Conservation (phyloP, 2,113 vertebrate genomes). For the Psittacara wagleri region DNA sequence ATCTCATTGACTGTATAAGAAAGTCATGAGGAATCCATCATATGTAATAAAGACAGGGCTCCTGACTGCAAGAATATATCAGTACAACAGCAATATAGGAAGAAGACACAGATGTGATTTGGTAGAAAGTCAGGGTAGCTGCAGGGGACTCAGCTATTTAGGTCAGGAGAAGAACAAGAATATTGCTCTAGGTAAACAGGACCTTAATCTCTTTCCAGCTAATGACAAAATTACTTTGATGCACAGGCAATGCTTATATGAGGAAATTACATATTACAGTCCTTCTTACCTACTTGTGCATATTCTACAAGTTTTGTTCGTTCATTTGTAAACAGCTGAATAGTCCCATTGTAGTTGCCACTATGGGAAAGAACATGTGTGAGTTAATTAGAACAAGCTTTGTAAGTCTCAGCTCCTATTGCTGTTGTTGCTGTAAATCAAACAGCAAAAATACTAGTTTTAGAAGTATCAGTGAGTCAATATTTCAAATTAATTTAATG, state of each 20-base stretch:
- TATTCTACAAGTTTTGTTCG: not conserved
- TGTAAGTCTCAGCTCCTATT: not conserved
- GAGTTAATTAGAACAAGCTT: constrained; percentile 11
- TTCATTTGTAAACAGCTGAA: not conserved
- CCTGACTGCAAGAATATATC: not conserved
- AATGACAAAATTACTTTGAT: not conserved
- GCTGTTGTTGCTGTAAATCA: not conserved
- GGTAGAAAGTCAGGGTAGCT: not conserved
- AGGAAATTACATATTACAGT: not conserved
- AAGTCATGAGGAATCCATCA: not conserved
- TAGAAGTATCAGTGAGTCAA: not conserved
- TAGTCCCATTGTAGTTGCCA: not conserved
- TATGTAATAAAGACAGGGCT: not conserved
- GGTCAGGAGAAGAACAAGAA: not conserved
- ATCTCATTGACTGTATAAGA: not conserved
- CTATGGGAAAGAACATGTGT: not conserved
- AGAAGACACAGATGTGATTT: not conserved
- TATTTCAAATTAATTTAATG: not conserved
- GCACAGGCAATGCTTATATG: not conserved
- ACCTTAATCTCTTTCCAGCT: not conserved
- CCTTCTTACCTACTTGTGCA: not conserved
- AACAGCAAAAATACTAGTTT: not conserved
- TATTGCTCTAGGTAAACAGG: not conserved
- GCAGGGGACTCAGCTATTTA: not conserved
- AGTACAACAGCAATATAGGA: not conserved